Conservation (phyloP, 2,888 invertebrate genomes). For the Drosophila fungiperda region DNA sequence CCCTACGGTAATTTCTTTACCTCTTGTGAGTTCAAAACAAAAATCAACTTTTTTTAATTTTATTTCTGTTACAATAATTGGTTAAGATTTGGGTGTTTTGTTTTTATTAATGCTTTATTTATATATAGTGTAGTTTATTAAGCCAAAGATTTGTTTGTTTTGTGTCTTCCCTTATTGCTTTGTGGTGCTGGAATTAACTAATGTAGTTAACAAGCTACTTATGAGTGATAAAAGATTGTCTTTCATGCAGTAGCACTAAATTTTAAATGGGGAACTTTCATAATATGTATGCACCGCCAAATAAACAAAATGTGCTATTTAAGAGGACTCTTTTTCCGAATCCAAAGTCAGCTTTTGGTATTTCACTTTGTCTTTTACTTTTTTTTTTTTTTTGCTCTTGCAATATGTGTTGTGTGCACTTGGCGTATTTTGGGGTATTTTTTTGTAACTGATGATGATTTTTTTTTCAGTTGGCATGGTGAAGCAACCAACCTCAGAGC, state of each 20-base stretch:
- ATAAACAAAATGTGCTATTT: neutral
- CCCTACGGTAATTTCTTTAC: constrained; percentile 91
- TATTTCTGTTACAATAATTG: constrained; percentile 56
- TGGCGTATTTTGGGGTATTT: neutral
- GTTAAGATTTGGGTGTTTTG: constrained; percentile 23
- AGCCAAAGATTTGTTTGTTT: constrained; percentile 22
- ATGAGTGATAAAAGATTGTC: neutral
- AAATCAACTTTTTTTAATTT: constrained; percentile 72
- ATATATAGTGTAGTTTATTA: constrained; percentile 16
- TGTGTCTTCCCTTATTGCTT: constrained; percentile 4
- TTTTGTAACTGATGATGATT: constrained; percentile 11
- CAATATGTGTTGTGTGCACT: neutral
- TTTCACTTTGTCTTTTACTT: neutral
- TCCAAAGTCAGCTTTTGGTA: neutral
- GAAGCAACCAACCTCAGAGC: constrained; percentile 96
- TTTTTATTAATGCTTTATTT: constrained; percentile 6
- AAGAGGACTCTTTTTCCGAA: neutral
- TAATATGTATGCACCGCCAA: neutral
- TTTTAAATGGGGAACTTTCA: neutral
- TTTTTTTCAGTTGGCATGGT: constrained; percentile 93
- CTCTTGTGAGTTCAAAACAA: constrained; percentile 85
- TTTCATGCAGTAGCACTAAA: neutral
- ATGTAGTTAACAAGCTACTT: neutral
- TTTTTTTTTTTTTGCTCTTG: neutral
- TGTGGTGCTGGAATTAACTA: constrained; percentile 27